These are phyloP conservation scores for Falco concolor DNA, from an alignment of 2,797 vertebrate species.

Conservation along the genomic window DNA sequence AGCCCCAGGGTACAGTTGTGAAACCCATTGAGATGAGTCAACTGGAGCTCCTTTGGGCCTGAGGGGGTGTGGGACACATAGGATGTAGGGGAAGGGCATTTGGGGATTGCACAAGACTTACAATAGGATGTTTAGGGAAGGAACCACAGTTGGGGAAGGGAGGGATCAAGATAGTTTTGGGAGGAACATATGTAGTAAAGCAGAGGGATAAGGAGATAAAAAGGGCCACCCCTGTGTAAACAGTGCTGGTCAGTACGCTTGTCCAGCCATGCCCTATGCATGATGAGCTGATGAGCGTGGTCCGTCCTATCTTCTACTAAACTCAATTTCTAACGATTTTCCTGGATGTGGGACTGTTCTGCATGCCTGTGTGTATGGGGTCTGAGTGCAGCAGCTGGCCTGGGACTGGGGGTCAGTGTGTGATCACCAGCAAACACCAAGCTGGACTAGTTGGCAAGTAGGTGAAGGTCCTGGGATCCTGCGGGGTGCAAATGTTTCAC, in stretches of 20 bases:
- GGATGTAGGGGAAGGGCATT: background rate
- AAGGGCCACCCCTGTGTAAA: background rate
- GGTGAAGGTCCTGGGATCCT: background rate
- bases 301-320: background rate
- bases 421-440: background rate
- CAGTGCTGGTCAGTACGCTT: background rate
- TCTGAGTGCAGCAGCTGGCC: background rate
- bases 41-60: background rate
- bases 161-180: background rate
- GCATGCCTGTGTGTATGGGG: background rate
- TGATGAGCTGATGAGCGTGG: background rate
- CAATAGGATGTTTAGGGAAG: background rate
- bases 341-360: background rate
- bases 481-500: accelerated
- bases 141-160: background rate
- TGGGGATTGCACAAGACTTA: background rate
- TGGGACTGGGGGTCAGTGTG: background rate
- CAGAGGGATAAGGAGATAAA: background rate
- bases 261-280: background rate
- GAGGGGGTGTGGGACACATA: background rate
- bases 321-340: background rate
- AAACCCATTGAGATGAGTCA: background rate
- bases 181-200: background rate
- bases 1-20: background rate
- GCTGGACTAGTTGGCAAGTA: accelerated